Conservation (phyloP, 92 coral and sea anemone species). For the Ricordea florida region DNA sequence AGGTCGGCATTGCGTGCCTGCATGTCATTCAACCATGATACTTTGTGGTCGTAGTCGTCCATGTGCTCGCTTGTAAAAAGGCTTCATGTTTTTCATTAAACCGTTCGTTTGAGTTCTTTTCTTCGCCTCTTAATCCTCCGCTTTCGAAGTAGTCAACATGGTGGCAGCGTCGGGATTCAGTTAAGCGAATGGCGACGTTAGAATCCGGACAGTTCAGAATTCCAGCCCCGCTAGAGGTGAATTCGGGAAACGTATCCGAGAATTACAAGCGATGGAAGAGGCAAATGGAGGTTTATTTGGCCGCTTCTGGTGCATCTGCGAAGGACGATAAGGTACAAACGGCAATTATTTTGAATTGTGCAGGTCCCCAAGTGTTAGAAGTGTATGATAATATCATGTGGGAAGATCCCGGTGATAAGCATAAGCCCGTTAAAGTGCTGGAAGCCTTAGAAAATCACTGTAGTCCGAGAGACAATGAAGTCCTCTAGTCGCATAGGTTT, state of each 20-base stretch:
- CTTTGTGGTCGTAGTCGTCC: too few species aligned
- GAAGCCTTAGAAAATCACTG: conserved; percentile 41
- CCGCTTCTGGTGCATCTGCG: too few species aligned
- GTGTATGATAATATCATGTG: conserved; percentile 21
- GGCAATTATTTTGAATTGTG: conserved; percentile 11
- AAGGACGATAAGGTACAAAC: too few species aligned
- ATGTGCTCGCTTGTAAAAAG: too few species aligned
- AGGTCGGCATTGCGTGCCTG: too few species aligned
- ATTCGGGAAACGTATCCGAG: conserved; percentile 16
- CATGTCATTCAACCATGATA: too few species aligned
- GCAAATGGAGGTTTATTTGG: conserved; percentile 28
- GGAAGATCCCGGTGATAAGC: conserved; percentile 7
- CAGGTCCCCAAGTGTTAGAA: conserved; percentile 35
- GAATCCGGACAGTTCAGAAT: background rate
- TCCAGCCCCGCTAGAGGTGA: conserved; percentile 1
- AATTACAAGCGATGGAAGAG: conserved; percentile 31
- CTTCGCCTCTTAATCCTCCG: too few species aligned
- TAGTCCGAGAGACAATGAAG: conserved; percentile 43
- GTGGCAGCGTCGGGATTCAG: background rate
- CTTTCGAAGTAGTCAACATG: too few species aligned
- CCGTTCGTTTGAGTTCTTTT: too few species aligned
- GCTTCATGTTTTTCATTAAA: too few species aligned
- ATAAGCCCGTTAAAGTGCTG: conserved; percentile 34
- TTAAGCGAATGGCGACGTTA: too few species aligned
- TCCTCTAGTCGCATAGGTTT: background rate